phyloP scores from a whole-genome alignment of 2,113 vertebrate species.

The Gadus macrocephalus region DNA sequence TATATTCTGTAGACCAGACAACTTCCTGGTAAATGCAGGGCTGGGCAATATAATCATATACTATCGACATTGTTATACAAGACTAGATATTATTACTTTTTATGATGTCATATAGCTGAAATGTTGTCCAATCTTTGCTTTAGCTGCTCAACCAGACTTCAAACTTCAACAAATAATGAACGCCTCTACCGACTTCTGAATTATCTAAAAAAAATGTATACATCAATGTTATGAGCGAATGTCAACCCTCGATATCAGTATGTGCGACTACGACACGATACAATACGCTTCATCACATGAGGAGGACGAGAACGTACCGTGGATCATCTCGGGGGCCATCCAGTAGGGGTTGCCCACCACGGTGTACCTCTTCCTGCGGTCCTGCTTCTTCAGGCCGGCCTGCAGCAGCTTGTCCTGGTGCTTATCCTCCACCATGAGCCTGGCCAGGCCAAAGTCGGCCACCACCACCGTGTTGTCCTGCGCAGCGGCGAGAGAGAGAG shows the following conservation, averaged over 20 bases:
- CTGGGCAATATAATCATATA: neutral
- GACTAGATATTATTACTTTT: too few relatives aligned
- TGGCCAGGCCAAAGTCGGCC: conserved; percentile 90
- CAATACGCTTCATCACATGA: neutral
- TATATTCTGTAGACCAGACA: too few relatives aligned
- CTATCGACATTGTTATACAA: too few relatives aligned
- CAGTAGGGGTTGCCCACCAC: conserved; percentile 98
- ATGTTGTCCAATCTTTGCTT: too few relatives aligned
- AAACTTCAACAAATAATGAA: too few relatives aligned
- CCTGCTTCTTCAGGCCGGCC: conserved; percentile 79
- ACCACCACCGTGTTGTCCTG: conserved; percentile 85
- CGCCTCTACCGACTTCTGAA: too few relatives aligned
- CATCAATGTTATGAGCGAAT: neutral
- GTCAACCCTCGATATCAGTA: neutral
- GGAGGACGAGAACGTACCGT: conserved; percentile 73
- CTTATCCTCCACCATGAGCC: conserved; percentile 92
- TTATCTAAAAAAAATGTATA: too few relatives aligned
- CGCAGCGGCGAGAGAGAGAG: neutral
- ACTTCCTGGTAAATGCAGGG: neutral
- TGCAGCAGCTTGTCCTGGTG: conserved; percentile 69
- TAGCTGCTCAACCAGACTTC: too few relatives aligned
- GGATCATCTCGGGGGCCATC: conserved; percentile 99
- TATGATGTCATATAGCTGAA: too few relatives aligned
- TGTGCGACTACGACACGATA: neutral
- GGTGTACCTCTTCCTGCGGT: conserved; percentile 93